These are phyloP conservation scores for Neoarius graeffei DNA, from an alignment of 2,113 vertebrate genomes.

Conservation along the genomic window DNA sequence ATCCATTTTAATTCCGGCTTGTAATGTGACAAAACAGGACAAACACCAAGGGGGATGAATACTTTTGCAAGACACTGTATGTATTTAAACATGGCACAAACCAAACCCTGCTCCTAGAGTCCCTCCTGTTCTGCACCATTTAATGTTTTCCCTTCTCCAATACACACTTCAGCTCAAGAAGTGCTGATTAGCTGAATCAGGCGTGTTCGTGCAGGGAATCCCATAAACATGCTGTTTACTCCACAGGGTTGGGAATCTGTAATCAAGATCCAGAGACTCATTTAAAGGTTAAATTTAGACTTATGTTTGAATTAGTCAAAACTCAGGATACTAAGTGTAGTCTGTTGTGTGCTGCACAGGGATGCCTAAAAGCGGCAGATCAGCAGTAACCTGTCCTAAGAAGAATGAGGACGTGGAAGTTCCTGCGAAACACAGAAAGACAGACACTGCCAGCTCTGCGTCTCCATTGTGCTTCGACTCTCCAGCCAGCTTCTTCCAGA, in stretches of 20 bases:
- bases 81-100: background rate
- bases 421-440: slow-evolving; percentile 67
- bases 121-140: background rate
- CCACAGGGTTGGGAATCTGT: background rate
- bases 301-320: background rate
- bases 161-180: background rate
- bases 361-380: slow-evolving; percentile 79
- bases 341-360: slow-evolving; percentile 17
- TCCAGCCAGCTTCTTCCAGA: slow-evolving; percentile 78
- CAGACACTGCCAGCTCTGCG: background rate
- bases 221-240: background rate
- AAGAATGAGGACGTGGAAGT: slow-evolving; percentile 37
- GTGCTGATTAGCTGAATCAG: background rate
- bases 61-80: no score
- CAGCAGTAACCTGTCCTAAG: slow-evolving; percentile 35
- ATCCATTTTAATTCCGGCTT: no score
- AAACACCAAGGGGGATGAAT: no score
- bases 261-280: background rate
- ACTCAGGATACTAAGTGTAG: background rate
- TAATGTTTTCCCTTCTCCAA: background rate
- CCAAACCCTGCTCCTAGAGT: background rate
- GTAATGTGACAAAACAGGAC: no score
- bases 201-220: background rate
- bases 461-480: slow-evolving; percentile 71
- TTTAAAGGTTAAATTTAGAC: background rate